Base-by-base conservation (phyloP, 37 sponge, comb jelly and placozoan genomes). In the Trichoplax adhaerens region DNA sequence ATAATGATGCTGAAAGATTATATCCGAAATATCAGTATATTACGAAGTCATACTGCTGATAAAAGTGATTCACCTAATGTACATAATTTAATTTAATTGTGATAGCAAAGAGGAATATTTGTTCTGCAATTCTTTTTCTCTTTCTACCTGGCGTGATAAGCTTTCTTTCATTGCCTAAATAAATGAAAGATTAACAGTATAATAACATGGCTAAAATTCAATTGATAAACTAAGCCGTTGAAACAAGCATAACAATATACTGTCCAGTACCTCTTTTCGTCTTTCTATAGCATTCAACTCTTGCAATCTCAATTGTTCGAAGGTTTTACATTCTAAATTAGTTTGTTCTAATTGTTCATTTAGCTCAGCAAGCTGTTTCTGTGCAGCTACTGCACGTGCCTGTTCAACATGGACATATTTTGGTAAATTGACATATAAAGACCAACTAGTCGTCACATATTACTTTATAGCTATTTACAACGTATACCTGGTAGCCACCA, bases 281-380 rank as follows among this genome's bases (percentile, higher is more conserved):
- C 77, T 80, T 0, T 88, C 88, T 0, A 95, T 90, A 65, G 91
- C 88, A 51, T 70, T 58, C 69, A 70, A 72, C 65, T 95, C 96
- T 48, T 83, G 79, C 62, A 78, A 58, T 65, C 85, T 79, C 62
- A 95, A 76, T 52, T 74, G 55, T 52, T 80, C 73, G 76, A 91
- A 95, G 8, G 96, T 95, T 54, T 79, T 72, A 65, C 82, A 66
- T 69, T 95, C 96, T 2, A 90, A 79, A 10, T 68, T 56, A 1
- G 77, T 67, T 68, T 81, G 83, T 56, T 87, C 91, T 74, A 82
- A 64, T 62, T 90, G 91, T 55, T 95, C 96, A 72, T 95, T 86
- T 12, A 77, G 55, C 72, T 90, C 91, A 50, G 54, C 71, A 5
- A 90, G 48, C 82, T 95, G 96, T 80, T 90, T 90, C 1, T 72